Evolutionary conservation across 1,140 invertebrate species (phyloP).

Genomic region (Diachasmimorpha longicaudata): DNA sequence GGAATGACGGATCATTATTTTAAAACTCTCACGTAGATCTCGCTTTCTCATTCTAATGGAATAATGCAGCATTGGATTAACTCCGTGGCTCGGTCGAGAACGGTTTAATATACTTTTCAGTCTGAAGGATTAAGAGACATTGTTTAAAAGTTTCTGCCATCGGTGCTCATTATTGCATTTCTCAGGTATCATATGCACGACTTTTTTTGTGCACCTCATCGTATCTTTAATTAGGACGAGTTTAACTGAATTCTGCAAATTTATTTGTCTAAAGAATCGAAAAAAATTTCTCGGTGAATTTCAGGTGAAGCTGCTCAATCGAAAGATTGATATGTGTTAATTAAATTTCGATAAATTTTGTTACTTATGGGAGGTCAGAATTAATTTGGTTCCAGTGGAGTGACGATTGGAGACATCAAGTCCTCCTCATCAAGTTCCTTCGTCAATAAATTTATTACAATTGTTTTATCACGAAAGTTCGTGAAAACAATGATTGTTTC

Average conservation of each 20-base stretch:
- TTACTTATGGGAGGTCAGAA: too few species aligned
- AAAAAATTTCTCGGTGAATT: background rate
- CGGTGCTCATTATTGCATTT: background rate
- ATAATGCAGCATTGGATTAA: background rate
- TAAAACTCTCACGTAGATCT: background rate
- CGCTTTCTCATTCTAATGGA: background rate
- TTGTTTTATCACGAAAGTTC: too few species aligned
- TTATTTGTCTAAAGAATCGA: too few species aligned
- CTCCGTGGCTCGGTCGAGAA: background rate
- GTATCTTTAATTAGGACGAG: background rate
- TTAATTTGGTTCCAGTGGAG: too few species aligned
- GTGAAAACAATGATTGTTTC: too few species aligned
- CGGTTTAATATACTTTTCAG: background rate
- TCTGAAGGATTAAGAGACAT: background rate
- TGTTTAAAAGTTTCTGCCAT: background rate
- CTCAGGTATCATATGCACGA: background rate
- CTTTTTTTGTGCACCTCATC: background rate
- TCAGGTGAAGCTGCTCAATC: background rate
- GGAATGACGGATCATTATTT: background rate
- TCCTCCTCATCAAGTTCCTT: too few species aligned
- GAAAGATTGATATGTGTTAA: too few species aligned
- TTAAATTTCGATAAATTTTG: too few species aligned
- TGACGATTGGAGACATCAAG: too few species aligned
- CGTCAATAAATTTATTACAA: too few species aligned
- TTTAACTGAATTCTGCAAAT: too few species aligned